A percentile compares a stretch with the other conserved stretches of the same genome.
These are phyloP conservation scores for Xiphorhynchus elegans DNA, from an alignment of 2,113 vertebrate genomes.

Conservation along the genomic window DNA sequence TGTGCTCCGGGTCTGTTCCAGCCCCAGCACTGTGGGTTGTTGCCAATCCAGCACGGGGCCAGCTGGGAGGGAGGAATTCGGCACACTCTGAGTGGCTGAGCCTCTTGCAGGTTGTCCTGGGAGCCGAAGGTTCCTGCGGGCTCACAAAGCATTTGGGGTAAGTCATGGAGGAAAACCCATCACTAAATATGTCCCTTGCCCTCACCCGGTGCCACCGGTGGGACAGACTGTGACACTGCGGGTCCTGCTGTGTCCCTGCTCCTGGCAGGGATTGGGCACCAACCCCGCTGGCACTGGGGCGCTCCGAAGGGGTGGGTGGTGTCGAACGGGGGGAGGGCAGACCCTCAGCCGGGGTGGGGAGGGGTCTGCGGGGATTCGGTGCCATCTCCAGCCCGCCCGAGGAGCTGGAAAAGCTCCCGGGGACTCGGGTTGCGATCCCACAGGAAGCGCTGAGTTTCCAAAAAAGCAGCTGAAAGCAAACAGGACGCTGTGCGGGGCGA, in stretches of 20 bases:
- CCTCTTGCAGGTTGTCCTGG: not conserved
- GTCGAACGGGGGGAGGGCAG: not conserved
- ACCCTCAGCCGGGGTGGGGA: not conserved
- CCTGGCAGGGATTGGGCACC: not conserved
- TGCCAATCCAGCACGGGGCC: not conserved
- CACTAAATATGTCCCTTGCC: not conserved
- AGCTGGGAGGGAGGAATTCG: not conserved
- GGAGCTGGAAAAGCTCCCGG: not conserved
- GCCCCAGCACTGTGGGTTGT: fast-evolving
- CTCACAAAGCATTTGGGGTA: not conserved
- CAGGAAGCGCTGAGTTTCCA: not conserved
- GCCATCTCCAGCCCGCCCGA: not conserved
- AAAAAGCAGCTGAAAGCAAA: not conserved
- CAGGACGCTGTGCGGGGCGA: not conserved
- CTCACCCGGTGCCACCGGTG: not conserved
- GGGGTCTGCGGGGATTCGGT: fast-evolving
- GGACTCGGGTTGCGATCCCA: not conserved
- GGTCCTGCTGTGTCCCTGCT: not conserved
- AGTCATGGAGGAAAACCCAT: not conserved
- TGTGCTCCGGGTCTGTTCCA: not conserved
- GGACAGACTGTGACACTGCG: not conserved
- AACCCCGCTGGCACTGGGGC: not conserved
- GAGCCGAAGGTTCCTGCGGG: not conserved
- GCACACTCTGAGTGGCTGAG: not conserved
- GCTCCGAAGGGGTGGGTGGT: not conserved